A percentile compares a stretch with the other conserved stretches of the same genome.
These are phyloP conservation scores for Caligus rogercresseyi DNA, from an alignment of 1,140 invertebrate species.

Conservation along the genomic window DNA sequence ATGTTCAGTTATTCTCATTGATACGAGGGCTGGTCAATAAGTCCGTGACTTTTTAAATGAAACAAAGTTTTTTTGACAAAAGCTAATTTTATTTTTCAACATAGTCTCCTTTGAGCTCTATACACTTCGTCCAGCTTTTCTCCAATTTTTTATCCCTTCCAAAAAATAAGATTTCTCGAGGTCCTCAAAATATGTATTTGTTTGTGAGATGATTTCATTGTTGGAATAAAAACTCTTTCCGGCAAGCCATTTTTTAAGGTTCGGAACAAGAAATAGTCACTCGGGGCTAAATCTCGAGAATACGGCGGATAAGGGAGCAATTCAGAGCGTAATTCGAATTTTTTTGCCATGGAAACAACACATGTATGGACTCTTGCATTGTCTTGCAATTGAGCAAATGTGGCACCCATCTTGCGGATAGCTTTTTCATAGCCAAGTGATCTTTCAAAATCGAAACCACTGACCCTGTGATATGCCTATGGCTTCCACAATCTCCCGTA, in stretches of 20 bases:
- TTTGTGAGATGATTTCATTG: background rate
- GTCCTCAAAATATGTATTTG: background rate
- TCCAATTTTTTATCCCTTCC: slow-evolving; percentile 29
- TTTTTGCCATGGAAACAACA: background rate
- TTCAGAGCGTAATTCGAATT: background rate
- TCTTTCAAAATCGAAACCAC: too few species aligned
- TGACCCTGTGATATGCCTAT: too few species aligned
- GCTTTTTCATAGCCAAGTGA: too few species aligned
- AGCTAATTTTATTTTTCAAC: background rate
- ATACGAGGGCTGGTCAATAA: too few species aligned
- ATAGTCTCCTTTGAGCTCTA: slow-evolving; percentile 24
- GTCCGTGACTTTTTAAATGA: background rate
- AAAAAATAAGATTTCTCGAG: slow-evolving; percentile 24
- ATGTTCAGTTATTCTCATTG: too few species aligned
- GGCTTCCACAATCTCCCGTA: too few species aligned
- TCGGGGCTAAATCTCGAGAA: background rate
- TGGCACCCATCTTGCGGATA: too few species aligned
- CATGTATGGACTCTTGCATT: background rate
- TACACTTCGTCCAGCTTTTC: slow-evolving; percentile 29
- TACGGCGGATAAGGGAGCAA: background rate
- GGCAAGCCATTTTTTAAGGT: slow-evolving; percentile 23
- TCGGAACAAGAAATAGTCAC: background rate
- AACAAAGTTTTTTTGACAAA: background rate
- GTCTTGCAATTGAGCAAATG: too few species aligned
- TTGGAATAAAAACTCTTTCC: background rate